Evolutionary conservation across 64 coral and sea anemone species (phyloP).

Genomic region (Trachythela sp.): DNA sequence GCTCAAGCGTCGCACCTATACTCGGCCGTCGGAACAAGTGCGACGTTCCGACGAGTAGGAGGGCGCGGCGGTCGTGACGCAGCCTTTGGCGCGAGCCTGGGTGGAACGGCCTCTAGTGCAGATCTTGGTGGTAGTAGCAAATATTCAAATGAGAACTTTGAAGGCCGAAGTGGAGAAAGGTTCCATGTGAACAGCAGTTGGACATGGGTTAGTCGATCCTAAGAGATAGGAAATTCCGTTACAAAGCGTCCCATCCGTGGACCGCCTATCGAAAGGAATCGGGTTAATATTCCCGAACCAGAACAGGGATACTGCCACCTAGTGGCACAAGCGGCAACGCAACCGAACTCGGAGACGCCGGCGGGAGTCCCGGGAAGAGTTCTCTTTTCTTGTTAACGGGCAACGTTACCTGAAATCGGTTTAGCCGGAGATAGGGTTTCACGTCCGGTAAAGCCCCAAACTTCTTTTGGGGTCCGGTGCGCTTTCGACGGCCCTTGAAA

Average conservation of each 20-base stretch:
- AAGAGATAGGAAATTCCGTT: not conserved
- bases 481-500: not conserved
- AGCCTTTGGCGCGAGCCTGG: conserved; percentile 35
- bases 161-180: not conserved
- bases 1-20: conserved; percentile 9
- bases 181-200: too few species aligned
- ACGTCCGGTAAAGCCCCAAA: too few species aligned
- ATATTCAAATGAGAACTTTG: not conserved
- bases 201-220: not conserved
- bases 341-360: too few species aligned
- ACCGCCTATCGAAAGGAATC: not conserved
- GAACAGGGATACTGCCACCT: conserved; percentile 9
- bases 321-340: not conserved
- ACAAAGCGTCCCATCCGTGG: too few species aligned
- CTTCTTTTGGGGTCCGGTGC: too few species aligned
- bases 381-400: conserved; percentile 14
- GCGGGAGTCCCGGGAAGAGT: conserved; percentile 12
- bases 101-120: conserved; percentile 45
- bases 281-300: conserved; percentile 22
- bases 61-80: conserved; percentile 44
- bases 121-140: conserved; percentile 20
- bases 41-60: conserved; percentile 44
- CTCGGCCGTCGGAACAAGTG: conserved; percentile 21
- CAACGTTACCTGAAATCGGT: not conserved
- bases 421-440: too few species aligned